These are phyloP conservation scores for Bos indicus DNA, from an alignment of 2,113 vertebrate genomes.

Conservation along the genomic window DNA sequence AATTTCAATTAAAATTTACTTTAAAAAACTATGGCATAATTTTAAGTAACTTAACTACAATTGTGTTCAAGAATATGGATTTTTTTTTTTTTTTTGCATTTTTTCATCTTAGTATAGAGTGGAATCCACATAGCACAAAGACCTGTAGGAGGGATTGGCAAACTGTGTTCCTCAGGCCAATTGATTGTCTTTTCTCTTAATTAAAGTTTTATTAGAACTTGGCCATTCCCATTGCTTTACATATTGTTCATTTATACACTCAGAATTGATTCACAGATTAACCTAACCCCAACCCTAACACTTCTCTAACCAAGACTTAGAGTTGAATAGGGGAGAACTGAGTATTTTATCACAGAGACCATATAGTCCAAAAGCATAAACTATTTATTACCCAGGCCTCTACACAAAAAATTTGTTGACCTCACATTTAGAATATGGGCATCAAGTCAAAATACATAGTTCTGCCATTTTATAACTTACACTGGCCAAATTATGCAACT, in stretches of 20 bases:
- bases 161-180: neutral
- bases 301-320: neutral
- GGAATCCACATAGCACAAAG: neutral
- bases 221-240: neutral
- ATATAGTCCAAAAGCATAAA: neutral
- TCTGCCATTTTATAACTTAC: neutral
- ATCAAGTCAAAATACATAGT: neutral
- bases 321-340: neutral
- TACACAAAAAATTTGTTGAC: neutral
- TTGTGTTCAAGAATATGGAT: neutral
- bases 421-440: neutral
- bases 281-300: neutral
- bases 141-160: neutral
- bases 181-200: neutral
- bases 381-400: neutral
- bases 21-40: neutral
- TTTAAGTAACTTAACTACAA: neutral
- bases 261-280: neutral
- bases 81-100: neutral
- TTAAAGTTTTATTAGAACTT: neutral
- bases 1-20: neutral
- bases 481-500: accelerated
- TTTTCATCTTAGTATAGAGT: neutral
- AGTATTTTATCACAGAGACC: neutral
- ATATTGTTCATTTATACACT: neutral